A percentile compares a stretch with the other conserved stretches of the same genome.
Conservation (phyloP, 2,888 invertebrate genomes). For the Steinernema hermaphroditum region DNA sequence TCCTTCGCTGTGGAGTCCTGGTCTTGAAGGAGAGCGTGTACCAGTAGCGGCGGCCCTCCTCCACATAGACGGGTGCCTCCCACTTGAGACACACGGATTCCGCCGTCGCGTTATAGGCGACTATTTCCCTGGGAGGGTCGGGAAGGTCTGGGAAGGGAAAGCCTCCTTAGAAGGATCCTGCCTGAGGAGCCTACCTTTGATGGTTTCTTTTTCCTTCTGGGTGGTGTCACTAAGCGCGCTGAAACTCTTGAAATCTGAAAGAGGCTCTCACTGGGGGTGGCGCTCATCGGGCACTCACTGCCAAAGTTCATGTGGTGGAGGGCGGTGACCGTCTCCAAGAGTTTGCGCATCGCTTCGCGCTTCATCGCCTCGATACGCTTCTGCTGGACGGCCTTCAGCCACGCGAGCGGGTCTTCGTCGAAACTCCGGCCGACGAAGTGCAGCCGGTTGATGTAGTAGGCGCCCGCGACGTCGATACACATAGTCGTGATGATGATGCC, state of each 20-base stretch:
- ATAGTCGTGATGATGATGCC: slow-evolving; percentile 92
- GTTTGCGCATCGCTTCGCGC: slow-evolving; percentile 64
- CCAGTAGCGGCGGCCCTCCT: slow-evolving; percentile 61
- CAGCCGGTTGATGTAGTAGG: slow-evolving; percentile 64
- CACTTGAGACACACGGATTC: slow-evolving; percentile 61
- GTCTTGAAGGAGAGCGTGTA: slow-evolving; percentile 63
- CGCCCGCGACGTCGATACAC: slow-evolving; percentile 94
- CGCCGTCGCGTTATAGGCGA: slow-evolving; percentile 61
- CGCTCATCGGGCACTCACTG: slow-evolving; percentile 37
- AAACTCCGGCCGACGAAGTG: slow-evolving; percentile 65
- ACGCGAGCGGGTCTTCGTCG: slow-evolving; percentile 63
- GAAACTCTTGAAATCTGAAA: slow-evolving; percentile 27
- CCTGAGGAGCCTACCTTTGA: slow-evolving; percentile 8
- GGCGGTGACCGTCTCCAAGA: slow-evolving; percentile 65
- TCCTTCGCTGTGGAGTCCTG: slow-evolving; percentile 58
- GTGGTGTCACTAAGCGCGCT: slow-evolving; percentile 18
- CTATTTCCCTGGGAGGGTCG: slow-evolving; percentile 52
- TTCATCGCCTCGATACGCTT: slow-evolving; percentile 64
- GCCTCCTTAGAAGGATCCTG: too few species aligned
- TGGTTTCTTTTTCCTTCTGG: slow-evolving; percentile 28
- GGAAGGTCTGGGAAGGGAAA: slow-evolving; percentile 44
- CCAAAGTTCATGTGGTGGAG: slow-evolving; percentile 60
- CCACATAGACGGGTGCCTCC: slow-evolving; percentile 57
- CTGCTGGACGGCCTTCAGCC: slow-evolving; percentile 66
- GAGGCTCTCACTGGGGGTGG: neutral